phyloP scores from a whole-genome alignment of 2,113 vertebrate genomes.

The Malurus cyaneus region DNA sequence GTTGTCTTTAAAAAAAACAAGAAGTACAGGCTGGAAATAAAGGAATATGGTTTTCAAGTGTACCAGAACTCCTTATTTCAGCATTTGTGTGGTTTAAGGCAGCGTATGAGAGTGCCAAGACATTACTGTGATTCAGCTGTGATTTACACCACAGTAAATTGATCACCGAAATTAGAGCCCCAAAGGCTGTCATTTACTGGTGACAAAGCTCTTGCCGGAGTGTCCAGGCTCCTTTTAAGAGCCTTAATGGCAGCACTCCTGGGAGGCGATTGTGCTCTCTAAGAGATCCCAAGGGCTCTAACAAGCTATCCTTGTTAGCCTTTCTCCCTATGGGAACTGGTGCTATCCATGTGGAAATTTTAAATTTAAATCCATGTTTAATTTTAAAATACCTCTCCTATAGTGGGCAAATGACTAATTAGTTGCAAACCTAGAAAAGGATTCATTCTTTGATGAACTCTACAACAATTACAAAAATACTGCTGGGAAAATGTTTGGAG shows the following conservation, averaged over 20 bases:
- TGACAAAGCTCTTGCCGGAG: background rate
- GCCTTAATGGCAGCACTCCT: background rate
- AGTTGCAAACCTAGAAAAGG: background rate
- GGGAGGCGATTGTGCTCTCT: background rate
- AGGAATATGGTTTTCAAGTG: background rate
- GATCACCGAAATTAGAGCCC: background rate
- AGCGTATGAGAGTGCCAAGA: background rate
- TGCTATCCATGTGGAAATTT: background rate
- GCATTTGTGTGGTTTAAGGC: conserved; percentile 9
- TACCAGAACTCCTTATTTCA: background rate
- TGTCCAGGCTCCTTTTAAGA: background rate
- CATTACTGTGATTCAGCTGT: background rate
- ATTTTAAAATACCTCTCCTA: background rate
- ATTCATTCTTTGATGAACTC: background rate
- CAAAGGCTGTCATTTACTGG: background rate
- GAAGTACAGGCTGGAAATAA: background rate
- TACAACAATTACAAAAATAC: background rate
- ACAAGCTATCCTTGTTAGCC: background rate
- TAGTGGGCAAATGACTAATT: background rate
- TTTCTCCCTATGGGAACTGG: background rate
- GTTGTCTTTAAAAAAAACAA: background rate
- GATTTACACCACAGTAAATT: conserved; percentile 1
- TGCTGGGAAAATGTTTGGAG: background rate
- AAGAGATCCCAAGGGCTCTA: background rate
- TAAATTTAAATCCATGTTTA: background rate